Conservation (phyloP, 2,797 vertebrate genomes). For the Holocentrus rufus region DNA sequence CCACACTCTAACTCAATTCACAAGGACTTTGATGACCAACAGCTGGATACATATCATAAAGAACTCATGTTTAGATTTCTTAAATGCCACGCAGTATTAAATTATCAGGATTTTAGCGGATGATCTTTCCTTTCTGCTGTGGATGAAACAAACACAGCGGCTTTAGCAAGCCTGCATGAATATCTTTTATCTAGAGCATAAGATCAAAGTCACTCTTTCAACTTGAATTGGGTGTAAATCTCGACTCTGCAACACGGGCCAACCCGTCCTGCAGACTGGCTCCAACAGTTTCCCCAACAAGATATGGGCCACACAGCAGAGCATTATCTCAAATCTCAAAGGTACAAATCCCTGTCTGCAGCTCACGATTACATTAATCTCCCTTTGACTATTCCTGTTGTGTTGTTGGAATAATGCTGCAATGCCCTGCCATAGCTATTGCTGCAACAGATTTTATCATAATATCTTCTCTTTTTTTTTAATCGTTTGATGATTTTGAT, state of each 20-base stretch:
- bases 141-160: neutral
- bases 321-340: constrained; percentile 26
- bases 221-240: neutral
- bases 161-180: neutral
- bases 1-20: constrained; percentile 23
- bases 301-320: constrained; percentile 29
- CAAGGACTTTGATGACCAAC: constrained; percentile 1
- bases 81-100: neutral
- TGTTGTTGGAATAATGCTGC: constrained; percentile 15
- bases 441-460: constrained; percentile 11
- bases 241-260: neutral
- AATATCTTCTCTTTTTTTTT: neutral
- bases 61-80: neutral
- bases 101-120: neutral
- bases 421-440: constrained; percentile 14
- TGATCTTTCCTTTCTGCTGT: neutral
- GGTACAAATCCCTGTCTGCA: constrained; percentile 28
- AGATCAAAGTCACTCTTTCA: neutral
- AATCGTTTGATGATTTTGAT: constrained; percentile 21
- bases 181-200: neutral
- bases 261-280: neutral
- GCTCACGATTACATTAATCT: constrained; percentile 40
- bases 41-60: neutral
- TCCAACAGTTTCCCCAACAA: constrained; percentile 6
- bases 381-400: constrained; percentile 18